Evolutionary conservation across 2,888 invertebrate genomes (phyloP), one percentile per base, ranked within the genome.

Genomic region (Adineta ricciae): DNA sequence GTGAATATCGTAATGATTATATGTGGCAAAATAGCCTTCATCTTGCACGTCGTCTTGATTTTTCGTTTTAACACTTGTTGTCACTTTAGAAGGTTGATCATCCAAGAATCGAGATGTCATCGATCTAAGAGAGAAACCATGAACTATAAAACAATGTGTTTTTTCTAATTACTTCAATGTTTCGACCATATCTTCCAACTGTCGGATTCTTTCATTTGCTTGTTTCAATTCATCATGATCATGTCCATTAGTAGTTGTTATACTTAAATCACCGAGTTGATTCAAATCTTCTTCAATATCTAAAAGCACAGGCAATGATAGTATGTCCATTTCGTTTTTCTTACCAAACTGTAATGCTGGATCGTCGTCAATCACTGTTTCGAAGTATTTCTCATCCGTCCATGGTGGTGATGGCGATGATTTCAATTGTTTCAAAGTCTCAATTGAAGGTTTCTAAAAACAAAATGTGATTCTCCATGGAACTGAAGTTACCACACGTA

Each of bases 1-100:
- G 91, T 97, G 97, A 88, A 96, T 96, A 38, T 94, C 93, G 91
- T 94, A 95, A 91, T 96, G 96, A 84, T 95, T 93, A 89, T 96
- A 96, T 2, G 95, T 94, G 83, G 89, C 90, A 87, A 92, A 92
- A 87, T 92, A 92, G 24, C 89, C 88, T 73, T 91, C 93, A 89
- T 96, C 96, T 88, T 93, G 64, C 27, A 64, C 19, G 32, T 64
- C 92, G 88, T 87, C 88, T 32, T 87, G 87, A n/a, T 86, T 86
- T 36, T 83, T 50, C 1, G 46, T 21, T 5, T 83, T 73, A 2
- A 50, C 11, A 4, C 32, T 46, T 4, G 41, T n/a, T 52, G 4
- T 46, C 11, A 46, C 41, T 36, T 14, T 16, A 3, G 32, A 24
- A 32, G 24, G 27, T 21, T 84, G 82, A 9, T 84, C 32, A 24